Evolutionary conservation across 92 coral and sea anemone species (phyloP), one percentile per base, ranked within the genome.

Genomic region (Paragorgia papillata): DNA sequence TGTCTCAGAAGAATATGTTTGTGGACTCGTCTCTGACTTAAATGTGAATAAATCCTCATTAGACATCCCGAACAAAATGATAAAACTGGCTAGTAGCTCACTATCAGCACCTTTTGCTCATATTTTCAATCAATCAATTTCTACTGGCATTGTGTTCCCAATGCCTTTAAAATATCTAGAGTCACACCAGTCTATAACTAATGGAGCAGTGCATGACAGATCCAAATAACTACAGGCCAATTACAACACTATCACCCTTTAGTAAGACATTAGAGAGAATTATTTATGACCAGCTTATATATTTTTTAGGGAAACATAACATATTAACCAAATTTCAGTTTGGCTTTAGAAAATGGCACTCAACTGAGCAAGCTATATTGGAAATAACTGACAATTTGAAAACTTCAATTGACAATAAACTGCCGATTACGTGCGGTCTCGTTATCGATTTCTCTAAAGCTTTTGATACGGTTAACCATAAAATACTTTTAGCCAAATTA

Each of bases 191-290:
- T n/a, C n/a, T n/a, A n/a, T n/a, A n/a, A n/a, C n/a, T n/a, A n/a
- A n/a, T n/a, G n/a, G n/a, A n/a, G n/a, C n/a, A n/a, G n/a, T n/a
- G n/a, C n/a, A n/a, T n/a, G n/a, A n/a, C n/a, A n/a, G n/a, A n/a
- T n/a, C n/a, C n/a, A n/a, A n/a, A n/a, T n/a, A 79, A 82, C 69
- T 88, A 85, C 59, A 73, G 87, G 75, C 83, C 83, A 30, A 88
- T 88, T 49, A 60, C 88, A 35, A 35, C 57, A 10, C 57, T 80
- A 12, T 80, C 82, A 29, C 71, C 87, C 14, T 63, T 88, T 13
- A 48, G 48, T 57, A 82, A 70, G 56, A 73, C 57, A 9, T 31
- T 88, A 18, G 92, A 84, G 64, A 80, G 85, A 33, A 17, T 84
- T n/a, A 44, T 88, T 19, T 75, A 70, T 34, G 67, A 79, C 39